A percentile compares a stretch with the other conserved stretches of the same genome.
Evolutionary conservation across 2,113 vertebrate genomes (phyloP).

Genomic region (Zosterops lateralis): DNA sequence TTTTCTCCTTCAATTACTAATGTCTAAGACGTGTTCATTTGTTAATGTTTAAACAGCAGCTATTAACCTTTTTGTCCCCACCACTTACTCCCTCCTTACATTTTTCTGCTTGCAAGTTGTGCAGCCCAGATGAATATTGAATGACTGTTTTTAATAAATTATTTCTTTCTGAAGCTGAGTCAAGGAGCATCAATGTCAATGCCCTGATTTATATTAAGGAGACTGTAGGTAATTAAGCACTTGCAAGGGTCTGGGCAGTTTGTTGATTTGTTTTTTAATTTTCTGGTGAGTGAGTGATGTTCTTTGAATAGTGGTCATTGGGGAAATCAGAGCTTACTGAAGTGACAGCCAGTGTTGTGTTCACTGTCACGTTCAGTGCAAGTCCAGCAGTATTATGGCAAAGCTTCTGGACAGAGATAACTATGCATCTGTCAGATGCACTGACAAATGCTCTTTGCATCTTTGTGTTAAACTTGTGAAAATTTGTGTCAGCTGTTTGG

Average conservation of each 20-base stretch:
- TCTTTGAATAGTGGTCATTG: constrained; percentile 53
- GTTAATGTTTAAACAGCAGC: constrained; percentile 31
- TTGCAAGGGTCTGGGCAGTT: constrained; percentile 20
- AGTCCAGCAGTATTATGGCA: constrained; percentile 34
- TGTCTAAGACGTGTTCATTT: background rate
- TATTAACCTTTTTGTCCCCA: constrained; percentile 30
- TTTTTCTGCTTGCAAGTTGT: constrained; percentile 9
- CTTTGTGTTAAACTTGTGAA: background rate
- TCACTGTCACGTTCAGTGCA: constrained; percentile 28
- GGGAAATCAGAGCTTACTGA: constrained; percentile 71
- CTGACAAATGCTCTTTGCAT: background rate
- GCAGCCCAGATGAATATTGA: constrained; percentile 20
- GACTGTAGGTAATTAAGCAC: constrained; percentile 55
- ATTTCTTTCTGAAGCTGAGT: constrained; percentile 25
- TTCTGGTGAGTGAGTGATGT: constrained; percentile 60
- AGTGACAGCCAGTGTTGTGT: constrained; percentile 22
- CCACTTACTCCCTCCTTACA: background rate
- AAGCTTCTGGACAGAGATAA: constrained; percentile 27
- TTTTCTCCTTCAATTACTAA: constrained; percentile 24
- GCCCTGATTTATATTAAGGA: constrained; percentile 8
- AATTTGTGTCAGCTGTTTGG: background rate
- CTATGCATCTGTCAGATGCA: constrained; percentile 45
- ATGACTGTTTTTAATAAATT: constrained; percentile 28
- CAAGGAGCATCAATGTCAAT: background rate
- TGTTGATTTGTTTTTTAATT: constrained; percentile 67